Evolutionary conservation across 2,888 invertebrate species (phyloP), one percentile per base, ranked within the genome.

Genomic region (Cylloceria caligata): DNA sequence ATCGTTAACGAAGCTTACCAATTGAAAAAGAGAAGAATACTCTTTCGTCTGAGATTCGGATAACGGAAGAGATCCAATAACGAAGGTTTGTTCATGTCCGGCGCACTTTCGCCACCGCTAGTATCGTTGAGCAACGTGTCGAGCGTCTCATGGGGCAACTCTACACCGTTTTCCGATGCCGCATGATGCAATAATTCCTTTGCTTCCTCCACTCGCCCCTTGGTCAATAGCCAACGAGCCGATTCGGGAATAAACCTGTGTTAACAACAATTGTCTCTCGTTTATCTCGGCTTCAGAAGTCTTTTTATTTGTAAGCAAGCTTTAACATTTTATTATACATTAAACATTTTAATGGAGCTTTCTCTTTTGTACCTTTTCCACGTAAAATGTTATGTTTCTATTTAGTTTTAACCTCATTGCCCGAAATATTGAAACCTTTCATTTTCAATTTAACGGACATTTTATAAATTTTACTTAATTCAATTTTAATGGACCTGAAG

Each of bases 201-300:
- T 0, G 96, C 96, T 89, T 95, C 95, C 34, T 94, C 93, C 16
- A 94, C 93, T 36, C 95, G 94, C 45, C 95, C 95, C 88, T 95
- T 95, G 0, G 95, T 94, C 69, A 96, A 89, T 80, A 96, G 91
- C 96, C 96, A 96, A 65, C 96, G 94, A 6, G 95, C 94, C 0
- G 96, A 96, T 92, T 96, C 96, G 0, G 96, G 96, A 87, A 96
- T 95, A 80, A 96, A 94, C 94, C 94, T 94, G 68, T 19, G n/a
- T 64, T 27, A 75, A 62, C 24, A 47, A 24, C 9, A 36, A 36
- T 16, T 49, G 36, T 39, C 24, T 57, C 16, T 39, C 21, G 39
- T 52, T 27, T 45, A 19, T 9, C 34, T n/a, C n/a, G n/a, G n/a
- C 47, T 55, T 72, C 9, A 30, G 2, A 39, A 13, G 2, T 34